Conservation (phyloP, 2,797 vertebrate genomes). For the Enteromius paludinosus region DNA sequence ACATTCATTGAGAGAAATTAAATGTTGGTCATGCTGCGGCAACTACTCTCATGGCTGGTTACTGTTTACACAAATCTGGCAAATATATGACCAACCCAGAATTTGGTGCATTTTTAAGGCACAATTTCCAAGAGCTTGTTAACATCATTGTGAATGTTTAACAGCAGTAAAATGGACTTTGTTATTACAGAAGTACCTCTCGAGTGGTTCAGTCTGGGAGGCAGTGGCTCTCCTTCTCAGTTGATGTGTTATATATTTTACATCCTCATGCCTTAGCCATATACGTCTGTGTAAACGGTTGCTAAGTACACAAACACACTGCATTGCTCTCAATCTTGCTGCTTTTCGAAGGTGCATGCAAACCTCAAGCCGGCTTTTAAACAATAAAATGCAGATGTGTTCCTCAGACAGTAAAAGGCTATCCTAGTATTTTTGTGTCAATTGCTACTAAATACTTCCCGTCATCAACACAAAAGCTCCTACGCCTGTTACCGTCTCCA, state of each 20-base stretch:
- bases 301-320: constrained; percentile 10
- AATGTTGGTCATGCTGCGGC: neutral
- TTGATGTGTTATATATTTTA: constrained; percentile 1
- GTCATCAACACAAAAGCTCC: constrained; percentile 24
- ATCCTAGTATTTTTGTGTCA: neutral
- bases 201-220: neutral
- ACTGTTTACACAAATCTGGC: constrained; percentile 14
- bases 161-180: constrained; percentile 22
- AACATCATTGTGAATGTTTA: constrained; percentile 42
- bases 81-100: neutral
- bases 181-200: neutral
- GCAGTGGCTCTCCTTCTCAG: neutral
- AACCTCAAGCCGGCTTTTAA: neutral
- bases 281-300: constrained; percentile 43
- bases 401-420: neutral
- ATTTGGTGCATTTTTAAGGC: neutral
- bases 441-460: constrained; percentile 8
- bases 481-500: constrained; percentile 17
- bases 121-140: constrained; percentile 23
- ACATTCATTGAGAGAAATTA: neutral
- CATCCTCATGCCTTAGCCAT: constrained; percentile 43
- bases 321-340: constrained; percentile 17
- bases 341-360: neutral
- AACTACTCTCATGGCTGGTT: constrained; percentile 9
- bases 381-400: constrained; percentile 17